These are phyloP conservation scores for Ophraella communa DNA, from an alignment of 2,888 invertebrate species.

Conservation along the genomic window DNA sequence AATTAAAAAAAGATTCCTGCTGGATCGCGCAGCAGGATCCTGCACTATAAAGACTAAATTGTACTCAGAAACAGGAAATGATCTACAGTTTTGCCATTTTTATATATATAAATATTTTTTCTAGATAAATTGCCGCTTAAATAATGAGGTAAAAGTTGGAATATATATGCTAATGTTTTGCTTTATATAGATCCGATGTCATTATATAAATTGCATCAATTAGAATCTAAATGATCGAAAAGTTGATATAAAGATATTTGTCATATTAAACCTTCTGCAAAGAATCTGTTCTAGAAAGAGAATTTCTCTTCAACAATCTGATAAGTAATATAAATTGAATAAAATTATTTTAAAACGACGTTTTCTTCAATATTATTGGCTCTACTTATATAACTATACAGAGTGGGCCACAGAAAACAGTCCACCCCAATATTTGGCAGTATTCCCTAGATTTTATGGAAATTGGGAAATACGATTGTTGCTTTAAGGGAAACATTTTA, in stretches of 20 bases:
- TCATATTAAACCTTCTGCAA: not conserved
- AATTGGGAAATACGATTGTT: too few relatives aligned
- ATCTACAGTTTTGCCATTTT: not conserved
- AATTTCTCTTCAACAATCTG: not conserved
- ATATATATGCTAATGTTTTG: conserved; percentile 5
- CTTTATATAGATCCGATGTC: not conserved
- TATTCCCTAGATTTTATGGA: too few relatives aligned
- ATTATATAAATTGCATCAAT: conserved; percentile 5
- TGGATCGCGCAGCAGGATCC: too few relatives aligned
- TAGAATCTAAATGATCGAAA: not conserved
- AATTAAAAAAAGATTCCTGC: too few relatives aligned
- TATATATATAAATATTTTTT: not conserved
- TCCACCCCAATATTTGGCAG: too few relatives aligned
- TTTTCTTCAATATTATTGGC: not conserved
- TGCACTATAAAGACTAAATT: not conserved
- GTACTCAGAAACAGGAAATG: not conserved
- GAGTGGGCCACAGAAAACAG: too few relatives aligned
- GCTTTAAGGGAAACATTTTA: too few relatives aligned
- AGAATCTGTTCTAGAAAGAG: not conserved
- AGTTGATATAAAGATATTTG: not conserved
- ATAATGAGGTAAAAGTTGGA: conserved; percentile 17
- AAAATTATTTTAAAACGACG: too few relatives aligned
- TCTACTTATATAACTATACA: too few relatives aligned
- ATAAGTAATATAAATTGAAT: too few relatives aligned
- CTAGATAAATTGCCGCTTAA: not conserved